Evolutionary conservation across 2,113 vertebrate species (phyloP).

Genomic region (Phyllopteryx taeniolatus): DNA sequence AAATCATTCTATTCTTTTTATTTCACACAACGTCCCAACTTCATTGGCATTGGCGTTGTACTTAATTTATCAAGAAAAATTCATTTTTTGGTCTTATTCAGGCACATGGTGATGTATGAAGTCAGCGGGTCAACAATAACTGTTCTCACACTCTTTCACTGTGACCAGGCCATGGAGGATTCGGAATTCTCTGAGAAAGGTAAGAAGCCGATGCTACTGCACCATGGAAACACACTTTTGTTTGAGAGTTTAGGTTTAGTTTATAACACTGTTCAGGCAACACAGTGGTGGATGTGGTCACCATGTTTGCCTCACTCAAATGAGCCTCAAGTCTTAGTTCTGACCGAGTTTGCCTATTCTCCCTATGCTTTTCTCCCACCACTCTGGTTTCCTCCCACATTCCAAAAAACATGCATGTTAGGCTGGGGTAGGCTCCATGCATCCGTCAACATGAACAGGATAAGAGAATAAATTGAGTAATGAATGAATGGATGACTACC

Average conservation of each 20-base stretch:
- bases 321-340: not conserved
- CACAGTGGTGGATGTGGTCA: not conserved
- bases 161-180: conserved; percentile 45
- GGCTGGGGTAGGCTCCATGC: no score
- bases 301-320: not conserved
- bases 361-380: no score
- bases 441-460: no score
- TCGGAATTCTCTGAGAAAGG: conserved; percentile 57
- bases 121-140: conserved; percentile 30
- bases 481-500: not conserved
- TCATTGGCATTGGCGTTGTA: not conserved
- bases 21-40: no score
- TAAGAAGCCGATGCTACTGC: conserved; percentile 25
- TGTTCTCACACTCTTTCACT: conserved; percentile 11
- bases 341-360: no score
- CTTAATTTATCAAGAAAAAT: not conserved
- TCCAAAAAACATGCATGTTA: no score
- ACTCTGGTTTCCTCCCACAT: no score
- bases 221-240: not conserved
- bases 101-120: conserved; percentile 47
- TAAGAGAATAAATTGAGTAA: not conserved
- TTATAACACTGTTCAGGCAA: not conserved
- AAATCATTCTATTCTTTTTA: no score
- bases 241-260: conserved; percentile 3
- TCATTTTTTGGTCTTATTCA: conserved; percentile 9